These are phyloP conservation scores for Ornithoptera priamus DNA, from an alignment of 2,888 invertebrate genomes.

Conservation along the genomic window DNA sequence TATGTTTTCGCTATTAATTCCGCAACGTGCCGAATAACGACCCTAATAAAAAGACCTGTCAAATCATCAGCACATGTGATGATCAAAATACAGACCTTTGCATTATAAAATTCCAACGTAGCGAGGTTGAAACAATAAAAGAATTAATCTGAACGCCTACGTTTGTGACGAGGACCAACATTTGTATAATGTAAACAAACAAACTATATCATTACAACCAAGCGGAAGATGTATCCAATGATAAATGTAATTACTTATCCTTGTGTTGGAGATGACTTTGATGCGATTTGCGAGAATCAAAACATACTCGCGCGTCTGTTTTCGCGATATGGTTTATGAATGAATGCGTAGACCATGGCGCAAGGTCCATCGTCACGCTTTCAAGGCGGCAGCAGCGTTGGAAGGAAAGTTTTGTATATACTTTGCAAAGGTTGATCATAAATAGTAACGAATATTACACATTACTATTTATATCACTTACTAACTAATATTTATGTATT, in stretches of 20 bases:
- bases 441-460: not conserved
- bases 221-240: slow-evolving; percentile 19
- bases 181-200: slow-evolving; percentile 20
- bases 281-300: slow-evolving; percentile 19
- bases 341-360: slow-evolving; percentile 20
- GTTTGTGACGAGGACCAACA: slow-evolving; percentile 14
- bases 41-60: not conserved
- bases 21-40: not conserved
- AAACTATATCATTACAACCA: slow-evolving; percentile 11
- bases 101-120: slow-evolving; percentile 20
- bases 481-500: no score
- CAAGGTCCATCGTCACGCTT: slow-evolving; percentile 21
- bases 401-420: slow-evolving; percentile 17
- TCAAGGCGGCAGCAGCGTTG: slow-evolving; percentile 21
- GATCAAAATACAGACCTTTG: slow-evolving; percentile 11
- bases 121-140: slow-evolving; percentile 31
- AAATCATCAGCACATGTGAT: slow-evolving; percentile 4
- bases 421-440: slow-evolving; percentile 11
- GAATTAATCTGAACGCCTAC: slow-evolving; percentile 23
- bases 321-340: slow-evolving; percentile 20
- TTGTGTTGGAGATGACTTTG: slow-evolving; percentile 19
- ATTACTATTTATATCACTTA: no score
- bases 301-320: slow-evolving; percentile 17
- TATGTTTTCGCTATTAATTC: not conserved
- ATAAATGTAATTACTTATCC: slow-evolving; percentile 21